Base-by-base conservation (phyloP, 2,797 vertebrate species). In the Esox lucius region DNA sequence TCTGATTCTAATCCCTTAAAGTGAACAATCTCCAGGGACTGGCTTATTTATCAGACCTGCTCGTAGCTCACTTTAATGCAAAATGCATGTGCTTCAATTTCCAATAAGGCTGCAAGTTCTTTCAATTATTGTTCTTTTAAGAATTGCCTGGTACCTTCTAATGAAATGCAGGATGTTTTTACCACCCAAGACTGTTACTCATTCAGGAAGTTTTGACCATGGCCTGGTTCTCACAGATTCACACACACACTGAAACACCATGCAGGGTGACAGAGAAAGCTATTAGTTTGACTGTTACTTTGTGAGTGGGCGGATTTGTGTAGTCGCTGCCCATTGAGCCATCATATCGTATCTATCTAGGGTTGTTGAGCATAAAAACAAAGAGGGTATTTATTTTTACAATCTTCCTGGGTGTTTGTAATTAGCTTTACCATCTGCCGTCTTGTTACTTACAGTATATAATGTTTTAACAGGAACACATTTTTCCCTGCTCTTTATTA, bases 361-460 rank as follows among this genome's bases (percentile, higher is more conserved):
- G 22, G 12, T 61, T 24, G 56, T 35, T 28, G 31, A 35, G 15
- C 16, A 65, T 16, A 35, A 35, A 17, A 31, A 61, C 56, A 61
- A 24, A 61, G 15, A 65, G 26, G 31, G 17, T 33, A 35, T 65
- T 19, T 33, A 35, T 65, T 19, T 65, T 65, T 65, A 65, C 64
- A 31, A 33, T 28, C 6, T 65, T 28, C 64, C 64, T 33, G 62
- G 26, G 17, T 33, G 31, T 65, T 65, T 0, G 26, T 65, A 33
- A 65, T 65, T 31, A 65, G 31, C 64, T 31, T 65, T 31, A 33
- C 62, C 62, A 65, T 65, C 62, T 65, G 62, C 15, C 65, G 28
- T 17, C 62, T 33, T 65, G 5, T 28, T 15, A 62, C 24, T 13
- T 5, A 31, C 26, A 1, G 0, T 16, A 26, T 64, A 22, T 46